Base-by-base conservation (phyloP, 2,797 vertebrate genomes). In the Tiaroga cobitis region DNA sequence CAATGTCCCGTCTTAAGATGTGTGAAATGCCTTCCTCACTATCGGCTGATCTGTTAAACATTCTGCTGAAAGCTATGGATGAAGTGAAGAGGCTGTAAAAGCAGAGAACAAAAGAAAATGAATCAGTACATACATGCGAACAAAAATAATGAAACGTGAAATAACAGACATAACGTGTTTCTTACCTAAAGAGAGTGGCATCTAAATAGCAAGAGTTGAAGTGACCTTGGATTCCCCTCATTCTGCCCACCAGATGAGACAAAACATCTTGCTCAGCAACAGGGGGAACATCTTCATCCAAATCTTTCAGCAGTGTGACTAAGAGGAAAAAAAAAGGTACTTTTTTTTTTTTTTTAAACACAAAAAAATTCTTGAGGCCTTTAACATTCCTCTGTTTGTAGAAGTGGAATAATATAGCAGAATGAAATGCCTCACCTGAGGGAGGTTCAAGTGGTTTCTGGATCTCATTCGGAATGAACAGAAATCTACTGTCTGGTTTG, bases 141-240 rank as follows among this genome's bases (percentile, higher is more conserved):
- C 29, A 18, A 32, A 68, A 39, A 54, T 8, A 84, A 34, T 7
- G 37, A 43, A 29, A 63, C 4, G 9, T 76, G 8, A 51, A 67
- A 16, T 7, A 10, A 13, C 43, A 34, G 5, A 19, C 19, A 16
- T 51, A 46, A 67, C 21, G 19, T 29, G 4, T 77, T 46, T 83
- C 26, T 73, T 91, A 96, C 96, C 96, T 96, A 93, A 96, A 97
- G 49, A 97, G 94, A 2, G 96, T 94, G 34, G 95, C 93, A 80
- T 97, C 96, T 13, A 97, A 93, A 88, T 97, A 97, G 88, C 96
- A 97, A 74, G 96, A 97, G 89, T 97, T 97, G 87, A 94, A 92
- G 83, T 96, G 95, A 46, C 96, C 96, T 85, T 96, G 96, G 87
- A 97, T 96, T 59, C 96, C 96, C 85, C 93, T 96, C 94, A 95